Evolutionary conservation across 2,113 vertebrate genomes (phyloP), one percentile per base, ranked within the genome.

Genomic region (Dendropsophus ebraccatus): DNA sequence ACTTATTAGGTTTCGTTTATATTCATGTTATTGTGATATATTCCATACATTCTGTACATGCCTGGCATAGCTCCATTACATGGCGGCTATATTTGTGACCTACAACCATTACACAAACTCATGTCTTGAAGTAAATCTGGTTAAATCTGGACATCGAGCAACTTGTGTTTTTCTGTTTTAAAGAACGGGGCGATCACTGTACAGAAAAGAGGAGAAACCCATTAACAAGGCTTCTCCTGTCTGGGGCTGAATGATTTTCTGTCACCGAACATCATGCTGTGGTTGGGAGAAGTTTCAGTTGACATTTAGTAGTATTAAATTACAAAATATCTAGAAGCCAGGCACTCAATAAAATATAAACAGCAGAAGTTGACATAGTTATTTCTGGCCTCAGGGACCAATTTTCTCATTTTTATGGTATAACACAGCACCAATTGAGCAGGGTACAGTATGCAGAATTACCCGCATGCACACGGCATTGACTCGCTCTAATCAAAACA

Each of bases 271-370:
- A 92, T 92, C 91, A 92, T 92, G 91, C 90, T 91, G 88, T 85
- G 92, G 89, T 90, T 89, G 90, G 91, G 89, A 92, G 91, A 91
- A 92, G 91, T 92, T 92, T 92, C 91, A 88, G 88, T 90, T 92
- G 92, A 92, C 91, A 91, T 92, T 92, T 92, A 92, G 91, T 90
- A 89, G 90, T 90, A 91, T 93, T 92, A 91, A 92, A 92, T 92
- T 92, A 92, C 91, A 91, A 92, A 92, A 92, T 90, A 90, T 91
- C 91, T 90, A 92, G 90, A 92, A 93, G 91, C 90, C 89, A 90
- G 91, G 85, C 90, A 90, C 91, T 91, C 90, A 90, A 90, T 92
- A 91, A 90, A 91, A 92, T 89, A 89, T 92, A 91, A 91, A 91
- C 90, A 92, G 91, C 91, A 90, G 90, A 90, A 91, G 90, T 91